Conservation (phyloP, 2,113 vertebrate species). For the Furnarius figulus region DNA sequence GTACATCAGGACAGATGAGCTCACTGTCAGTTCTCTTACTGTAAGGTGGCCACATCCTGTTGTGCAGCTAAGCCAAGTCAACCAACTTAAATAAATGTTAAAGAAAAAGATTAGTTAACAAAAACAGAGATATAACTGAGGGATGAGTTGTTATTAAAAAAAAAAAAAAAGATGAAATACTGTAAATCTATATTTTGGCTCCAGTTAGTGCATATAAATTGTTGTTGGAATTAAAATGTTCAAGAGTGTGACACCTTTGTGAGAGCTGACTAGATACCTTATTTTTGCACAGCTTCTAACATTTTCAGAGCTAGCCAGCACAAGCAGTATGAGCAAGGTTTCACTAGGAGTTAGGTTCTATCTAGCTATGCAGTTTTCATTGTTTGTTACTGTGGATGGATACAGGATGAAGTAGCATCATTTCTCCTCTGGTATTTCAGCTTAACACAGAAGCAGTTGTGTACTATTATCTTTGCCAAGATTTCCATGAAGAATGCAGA, state of each 20-base stretch:
- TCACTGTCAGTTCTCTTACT: neutral
- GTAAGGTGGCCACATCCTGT: neutral
- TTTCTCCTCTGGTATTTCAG: neutral
- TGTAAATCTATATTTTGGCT: neutral
- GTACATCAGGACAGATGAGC: neutral
- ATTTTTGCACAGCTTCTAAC: neutral
- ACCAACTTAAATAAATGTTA: neutral
- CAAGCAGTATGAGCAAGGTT: neutral
- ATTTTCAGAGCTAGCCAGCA: neutral
- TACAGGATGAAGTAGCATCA: neutral
- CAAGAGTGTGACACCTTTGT: neutral
- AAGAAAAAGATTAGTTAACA: neutral
- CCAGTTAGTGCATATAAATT: neutral
- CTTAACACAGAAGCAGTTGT: neutral
- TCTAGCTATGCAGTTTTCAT: neutral
- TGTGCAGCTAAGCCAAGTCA: neutral
- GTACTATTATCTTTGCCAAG: neutral
- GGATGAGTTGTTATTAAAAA: neutral
- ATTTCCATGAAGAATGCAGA: neutral
- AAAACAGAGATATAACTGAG: neutral
- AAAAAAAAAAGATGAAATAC: neutral
- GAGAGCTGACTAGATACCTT: neutral
- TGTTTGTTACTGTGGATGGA: neutral
- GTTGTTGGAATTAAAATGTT: neutral
- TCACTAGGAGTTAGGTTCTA: neutral